Conservation (phyloP, 2,888 invertebrate genomes). For the Antitype chi region DNA sequence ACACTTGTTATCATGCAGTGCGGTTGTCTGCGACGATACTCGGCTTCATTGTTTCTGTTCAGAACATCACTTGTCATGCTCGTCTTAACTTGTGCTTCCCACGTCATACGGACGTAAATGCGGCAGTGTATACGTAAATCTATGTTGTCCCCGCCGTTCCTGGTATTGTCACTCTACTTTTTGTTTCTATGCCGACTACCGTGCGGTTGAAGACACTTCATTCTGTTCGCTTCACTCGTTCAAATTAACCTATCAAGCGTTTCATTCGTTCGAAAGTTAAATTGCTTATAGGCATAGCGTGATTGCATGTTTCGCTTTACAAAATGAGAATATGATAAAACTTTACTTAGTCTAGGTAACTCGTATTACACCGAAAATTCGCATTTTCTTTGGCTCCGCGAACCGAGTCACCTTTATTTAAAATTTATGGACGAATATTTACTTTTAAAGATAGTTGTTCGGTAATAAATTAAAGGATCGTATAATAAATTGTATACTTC, state of each 20-base stretch:
- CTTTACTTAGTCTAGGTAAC: conserved; percentile 24
- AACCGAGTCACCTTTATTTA: conserved; percentile 41
- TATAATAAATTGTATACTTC: conserved; percentile 60
- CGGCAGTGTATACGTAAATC: conserved; percentile 38
- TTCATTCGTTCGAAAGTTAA: conserved; percentile 62
- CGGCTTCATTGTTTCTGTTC: conserved; percentile 66
- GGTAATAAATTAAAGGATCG: conserved; percentile 57
- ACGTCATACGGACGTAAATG: conserved; percentile 48
- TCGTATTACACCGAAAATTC: conserved; percentile 30
- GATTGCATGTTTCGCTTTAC: conserved; percentile 54
- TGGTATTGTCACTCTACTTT: conserved; percentile 49
- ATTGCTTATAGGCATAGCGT: conserved; percentile 56
- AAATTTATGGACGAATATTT: conserved; percentile 51
- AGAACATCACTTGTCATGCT: conserved; percentile 68
- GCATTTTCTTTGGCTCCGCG: background rate
- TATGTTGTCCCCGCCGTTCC: conserved; percentile 12
- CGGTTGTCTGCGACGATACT: conserved; percentile 56
- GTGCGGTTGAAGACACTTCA: conserved; percentile 21
- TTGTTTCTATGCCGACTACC: conserved; percentile 51
- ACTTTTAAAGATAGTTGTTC: conserved; percentile 39
- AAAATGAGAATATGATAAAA: conserved; percentile 45
- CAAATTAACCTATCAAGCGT: conserved; percentile 64
- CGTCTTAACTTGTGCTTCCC: conserved; percentile 52
- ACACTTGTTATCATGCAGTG: conserved; percentile 70
- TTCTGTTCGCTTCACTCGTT: conserved; percentile 32